phyloP scores from a whole-genome alignment of 1,140 invertebrate genomes.

The Aphaenogaster ashmeadi region DNA sequence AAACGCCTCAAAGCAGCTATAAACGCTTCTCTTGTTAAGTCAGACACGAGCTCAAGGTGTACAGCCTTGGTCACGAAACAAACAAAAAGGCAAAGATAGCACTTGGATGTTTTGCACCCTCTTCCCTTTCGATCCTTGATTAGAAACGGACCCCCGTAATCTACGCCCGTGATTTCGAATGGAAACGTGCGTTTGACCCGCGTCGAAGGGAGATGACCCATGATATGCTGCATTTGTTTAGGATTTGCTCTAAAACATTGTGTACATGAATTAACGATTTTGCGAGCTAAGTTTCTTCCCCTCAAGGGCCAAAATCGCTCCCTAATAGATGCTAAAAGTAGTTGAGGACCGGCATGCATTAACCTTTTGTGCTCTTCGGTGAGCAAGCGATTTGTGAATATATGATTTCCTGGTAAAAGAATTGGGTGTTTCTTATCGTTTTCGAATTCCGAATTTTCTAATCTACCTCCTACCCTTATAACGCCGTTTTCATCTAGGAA shows the following conservation, averaged over 20 bases:
- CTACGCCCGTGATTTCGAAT: neutral
- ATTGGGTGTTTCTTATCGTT: constrained; percentile 29
- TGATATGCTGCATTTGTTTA: neutral
- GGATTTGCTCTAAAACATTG: neutral
- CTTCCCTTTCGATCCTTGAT: neutral
- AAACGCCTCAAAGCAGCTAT: neutral
- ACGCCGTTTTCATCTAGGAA: constrained; percentile 20
- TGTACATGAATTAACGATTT: too few relatives aligned
- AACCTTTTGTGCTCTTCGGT: neutral
- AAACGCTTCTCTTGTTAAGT: neutral
- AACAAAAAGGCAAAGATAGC: neutral
- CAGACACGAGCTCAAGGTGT: neutral
- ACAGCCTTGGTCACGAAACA: neutral
- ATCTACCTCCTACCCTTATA: constrained; percentile 29
- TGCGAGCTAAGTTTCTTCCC: neutral
- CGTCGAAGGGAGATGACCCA: neutral
- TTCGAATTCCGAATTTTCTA: neutral
- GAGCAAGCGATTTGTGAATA: neutral
- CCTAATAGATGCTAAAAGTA: neutral
- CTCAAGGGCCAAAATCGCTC: neutral
- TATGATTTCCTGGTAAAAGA: constrained; percentile 14
- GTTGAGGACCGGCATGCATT: neutral
- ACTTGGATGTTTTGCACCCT: neutral
- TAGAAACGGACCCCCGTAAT: neutral
- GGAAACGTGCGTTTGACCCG: neutral